Evolutionary conservation across 2,888 invertebrate species (phyloP), one percentile per base, ranked within the genome.

Genomic region (Apotomis turbidana): DNA sequence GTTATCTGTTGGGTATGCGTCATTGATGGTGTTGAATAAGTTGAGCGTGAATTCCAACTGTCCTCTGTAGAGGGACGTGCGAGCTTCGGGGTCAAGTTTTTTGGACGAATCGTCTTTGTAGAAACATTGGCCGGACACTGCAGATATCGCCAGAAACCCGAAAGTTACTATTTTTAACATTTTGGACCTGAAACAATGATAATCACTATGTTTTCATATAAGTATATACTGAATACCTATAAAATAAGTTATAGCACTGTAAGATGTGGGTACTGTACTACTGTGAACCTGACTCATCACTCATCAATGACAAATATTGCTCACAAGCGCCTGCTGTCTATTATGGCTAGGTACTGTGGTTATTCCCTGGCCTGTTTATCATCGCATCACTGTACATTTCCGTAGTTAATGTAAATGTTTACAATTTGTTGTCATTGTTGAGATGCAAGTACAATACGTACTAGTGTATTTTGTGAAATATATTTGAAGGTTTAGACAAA

Each of bases 21-120:
- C 88, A 77, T 96, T 95, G 76, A 96, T 95, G 15, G 95, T 94
- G 76, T 95, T 95, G 79, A 97, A 92, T 68, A 97, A 92, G 62
- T 95, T 94, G 67, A 97, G 86, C 0, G 97, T 96, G 82, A 97
- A 97, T 69, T 94, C 94, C 79, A 97, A 82, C 79, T 93, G 93
- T n/a, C 93, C 93, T 13, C 79, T 85, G 78, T 93, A 93, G 8
- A 93, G 86, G 1, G 79, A 80, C 70, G 79, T 82, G 9, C 90
- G 80, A 4, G 90, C 88, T 68, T 87, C 85, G 59, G 90, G 88
- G 76, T 91, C 85, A 75, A 93, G 79, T 78, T 94, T 94, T 83
- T 93, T 89, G 0, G 88, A 81, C 0, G 87, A 75, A 72, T 92
- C 92, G 80, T 93, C 91, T 80, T 91, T 91, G 79, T 87, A 88